These are phyloP conservation scores for Drosophila nigricruria DNA, from an alignment of 2,888 invertebrate species.

Conservation along the genomic window DNA sequence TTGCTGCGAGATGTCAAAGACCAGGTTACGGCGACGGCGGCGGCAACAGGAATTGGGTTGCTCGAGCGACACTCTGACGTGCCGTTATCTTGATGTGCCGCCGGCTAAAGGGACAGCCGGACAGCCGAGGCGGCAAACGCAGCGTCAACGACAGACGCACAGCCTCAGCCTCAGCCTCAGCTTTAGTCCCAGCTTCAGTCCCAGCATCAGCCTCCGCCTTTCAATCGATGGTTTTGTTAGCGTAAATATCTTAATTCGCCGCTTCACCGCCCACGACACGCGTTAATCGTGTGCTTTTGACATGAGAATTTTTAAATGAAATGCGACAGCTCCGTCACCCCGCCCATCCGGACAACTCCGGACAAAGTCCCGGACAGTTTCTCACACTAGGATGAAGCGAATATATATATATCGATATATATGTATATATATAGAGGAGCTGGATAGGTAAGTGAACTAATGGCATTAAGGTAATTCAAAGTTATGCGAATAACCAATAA, in stretches of 20 bases:
- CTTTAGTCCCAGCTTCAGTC: background rate
- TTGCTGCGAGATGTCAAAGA: constrained; percentile 67
- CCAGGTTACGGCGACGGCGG: constrained; percentile 48
- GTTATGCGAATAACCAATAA: no score
- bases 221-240: constrained; percentile 70
- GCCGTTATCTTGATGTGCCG: constrained; percentile 55
- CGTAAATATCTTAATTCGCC: constrained; percentile 77
- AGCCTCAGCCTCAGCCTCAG: background rate
- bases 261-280: constrained; percentile 78
- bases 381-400: background rate
- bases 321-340: constrained; percentile 48
- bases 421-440: background rate
- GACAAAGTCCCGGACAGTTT: background rate
- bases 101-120: constrained; percentile 16
- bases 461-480: no score
- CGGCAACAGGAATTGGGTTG: constrained; percentile 38
- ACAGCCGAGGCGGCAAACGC: constrained; percentile 4
- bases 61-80: constrained; percentile 36
- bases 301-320: constrained; percentile 66
- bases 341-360: background rate
- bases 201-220: constrained; percentile 10
- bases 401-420: background rate
- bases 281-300: constrained; percentile 74
- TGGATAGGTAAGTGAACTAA: background rate
- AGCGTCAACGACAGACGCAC: constrained; percentile 14